These are phyloP conservation scores for Helicolenus hilgendorfi DNA, from an alignment of 2,797 vertebrate genomes.

Conservation along the genomic window DNA sequence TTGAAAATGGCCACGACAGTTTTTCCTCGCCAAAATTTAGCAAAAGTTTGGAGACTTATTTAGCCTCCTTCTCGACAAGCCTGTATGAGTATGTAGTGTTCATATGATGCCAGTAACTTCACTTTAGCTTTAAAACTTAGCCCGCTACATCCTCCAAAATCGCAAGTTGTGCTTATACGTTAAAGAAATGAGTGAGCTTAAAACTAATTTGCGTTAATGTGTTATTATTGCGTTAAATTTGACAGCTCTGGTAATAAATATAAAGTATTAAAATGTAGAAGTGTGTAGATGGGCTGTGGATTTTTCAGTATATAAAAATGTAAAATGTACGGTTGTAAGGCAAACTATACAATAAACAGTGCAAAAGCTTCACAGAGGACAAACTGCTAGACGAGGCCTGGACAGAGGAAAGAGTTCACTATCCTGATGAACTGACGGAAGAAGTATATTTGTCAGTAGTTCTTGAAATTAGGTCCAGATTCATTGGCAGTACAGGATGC, in stretches of 20 bases:
- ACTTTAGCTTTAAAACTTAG: no score
- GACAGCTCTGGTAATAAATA: no score
- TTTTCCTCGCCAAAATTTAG: no score
- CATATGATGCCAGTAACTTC: no score
- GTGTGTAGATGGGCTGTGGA: neutral
- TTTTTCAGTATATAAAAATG: neutral
- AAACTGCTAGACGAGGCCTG: neutral
- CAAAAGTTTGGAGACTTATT: no score
- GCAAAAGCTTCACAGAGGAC: neutral
- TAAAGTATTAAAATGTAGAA: neutral
- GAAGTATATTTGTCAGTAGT: neutral
- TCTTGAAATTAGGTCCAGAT: neutral
- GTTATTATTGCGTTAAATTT: no score
- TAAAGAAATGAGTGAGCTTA: no score
- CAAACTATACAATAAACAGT: neutral
- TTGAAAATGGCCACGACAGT: accelerated
- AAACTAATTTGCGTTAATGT: no score
- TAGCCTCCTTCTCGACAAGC: no score
- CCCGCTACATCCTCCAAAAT: no score
- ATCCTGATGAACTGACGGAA: neutral
- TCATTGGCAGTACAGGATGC: neutral
- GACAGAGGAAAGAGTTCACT: neutral
- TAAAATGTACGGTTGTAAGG: neutral
- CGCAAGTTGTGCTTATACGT: no score
- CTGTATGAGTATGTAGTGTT: no score